phyloP scores from a whole-genome alignment of 2,797 vertebrate species.

The Gymnothorax reevesii region DNA sequence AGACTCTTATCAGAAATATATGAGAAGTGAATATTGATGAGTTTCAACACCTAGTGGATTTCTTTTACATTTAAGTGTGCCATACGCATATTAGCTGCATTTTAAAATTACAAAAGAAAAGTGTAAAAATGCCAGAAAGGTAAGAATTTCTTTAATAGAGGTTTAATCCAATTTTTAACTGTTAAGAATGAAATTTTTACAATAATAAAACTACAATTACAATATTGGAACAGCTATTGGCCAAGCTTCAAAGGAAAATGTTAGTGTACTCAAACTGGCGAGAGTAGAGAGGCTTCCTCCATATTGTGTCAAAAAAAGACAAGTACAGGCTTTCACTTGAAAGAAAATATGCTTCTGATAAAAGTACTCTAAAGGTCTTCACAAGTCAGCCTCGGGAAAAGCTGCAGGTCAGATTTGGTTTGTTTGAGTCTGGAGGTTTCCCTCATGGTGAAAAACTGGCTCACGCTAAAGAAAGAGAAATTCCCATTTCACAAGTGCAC shows the following conservation, averaged over 20 bases:
- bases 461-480: background rate
- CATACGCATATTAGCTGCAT: background rate
- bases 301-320: conserved; percentile 5
- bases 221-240: background rate
- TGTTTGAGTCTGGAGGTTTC: conserved; percentile 12
- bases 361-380: background rate
- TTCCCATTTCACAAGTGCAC: background rate
- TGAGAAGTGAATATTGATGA: too few species aligned
- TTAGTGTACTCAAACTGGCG: background rate
- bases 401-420: background rate
- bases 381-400: background rate
- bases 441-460: background rate
- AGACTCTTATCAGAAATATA: too few species aligned
- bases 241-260: background rate
- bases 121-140: too few species aligned
- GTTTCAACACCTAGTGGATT: too few species aligned
- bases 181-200: background rate
- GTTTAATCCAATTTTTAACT: background rate
- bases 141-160: too few species aligned
- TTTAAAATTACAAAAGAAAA: too few species aligned
- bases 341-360: background rate
- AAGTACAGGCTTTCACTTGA: background rate
- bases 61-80: too few species aligned
- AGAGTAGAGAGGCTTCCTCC: background rate
- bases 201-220: background rate